phyloP scores from a whole-genome alignment of 2,113 vertebrate genomes.

The Rousettus leschenaultii region DNA sequence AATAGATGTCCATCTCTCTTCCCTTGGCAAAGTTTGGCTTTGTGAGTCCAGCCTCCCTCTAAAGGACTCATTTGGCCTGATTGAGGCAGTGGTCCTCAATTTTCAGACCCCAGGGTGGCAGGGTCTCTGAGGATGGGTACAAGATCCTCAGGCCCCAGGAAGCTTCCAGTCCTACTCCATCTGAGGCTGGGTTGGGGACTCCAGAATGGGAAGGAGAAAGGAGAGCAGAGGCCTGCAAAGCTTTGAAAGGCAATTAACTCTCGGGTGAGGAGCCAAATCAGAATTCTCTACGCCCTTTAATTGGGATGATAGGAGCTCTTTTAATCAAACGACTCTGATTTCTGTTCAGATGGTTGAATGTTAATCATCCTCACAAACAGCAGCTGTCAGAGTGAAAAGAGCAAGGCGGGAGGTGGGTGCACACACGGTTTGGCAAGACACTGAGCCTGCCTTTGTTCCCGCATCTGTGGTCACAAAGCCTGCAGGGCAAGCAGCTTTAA shows the following conservation, averaged over 20 bases:
- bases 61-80: neutral
- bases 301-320: constrained; percentile 53
- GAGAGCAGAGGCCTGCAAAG: neutral
- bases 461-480: neutral
- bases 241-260: constrained; percentile 52
- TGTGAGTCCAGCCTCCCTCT: neutral
- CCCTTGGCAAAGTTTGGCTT: neutral
- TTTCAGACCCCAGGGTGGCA: neutral
- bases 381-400: constrained; percentile 40
- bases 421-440: neutral
- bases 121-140: neutral
- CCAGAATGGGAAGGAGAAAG: neutral
- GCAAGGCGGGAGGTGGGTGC: neutral
- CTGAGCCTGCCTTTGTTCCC: neutral
- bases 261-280: neutral
- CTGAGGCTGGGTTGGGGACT: neutral
- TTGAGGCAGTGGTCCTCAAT: neutral
- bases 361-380: constrained; percentile 54
- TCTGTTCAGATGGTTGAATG: constrained; percentile 47
- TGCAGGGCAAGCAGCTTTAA: neutral
- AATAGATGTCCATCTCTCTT: neutral
- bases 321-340: constrained; percentile 70
- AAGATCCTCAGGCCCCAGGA: neutral
- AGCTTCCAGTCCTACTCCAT: neutral
- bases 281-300: constrained; percentile 44